A percentile compares a stretch with the other conserved stretches of the same genome.
phyloP scores from a whole-genome alignment of 2,888 invertebrate genomes.

The Uloborus plumipes region DNA sequence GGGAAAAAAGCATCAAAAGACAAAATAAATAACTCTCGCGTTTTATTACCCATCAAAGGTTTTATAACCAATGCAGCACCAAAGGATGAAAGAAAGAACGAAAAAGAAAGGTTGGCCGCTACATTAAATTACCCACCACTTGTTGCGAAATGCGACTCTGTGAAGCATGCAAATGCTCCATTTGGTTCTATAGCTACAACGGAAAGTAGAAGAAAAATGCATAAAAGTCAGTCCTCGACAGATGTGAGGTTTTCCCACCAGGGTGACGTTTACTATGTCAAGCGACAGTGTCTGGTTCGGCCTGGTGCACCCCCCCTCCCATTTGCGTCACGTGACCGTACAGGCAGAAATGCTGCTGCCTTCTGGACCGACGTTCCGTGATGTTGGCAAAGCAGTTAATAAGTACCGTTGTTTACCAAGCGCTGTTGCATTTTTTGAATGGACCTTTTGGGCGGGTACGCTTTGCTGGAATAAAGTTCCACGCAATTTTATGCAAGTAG shows the following conservation, averaged over 20 bases:
- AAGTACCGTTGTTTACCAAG: constrained; percentile 46
- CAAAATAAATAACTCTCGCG: too few relatives aligned
- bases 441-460: too few relatives aligned
- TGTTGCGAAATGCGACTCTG: constrained; percentile 14
- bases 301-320: constrained; percentile 4
- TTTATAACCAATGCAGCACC: too few relatives aligned
- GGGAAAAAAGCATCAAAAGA: too few relatives aligned
- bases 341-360: constrained; percentile 32
- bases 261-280: constrained; percentile 33
- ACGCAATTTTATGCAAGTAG: too few relatives aligned
- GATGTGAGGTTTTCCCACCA: constrained; percentile 48
- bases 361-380: constrained; percentile 37
- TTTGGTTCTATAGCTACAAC: constrained; percentile 17
- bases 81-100: too few relatives aligned
- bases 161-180: constrained; percentile 49
- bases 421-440: background rate
- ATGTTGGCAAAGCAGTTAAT: constrained; percentile 47
- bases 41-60: too few relatives aligned
- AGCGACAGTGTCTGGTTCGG: constrained; percentile 21
- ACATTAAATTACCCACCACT: constrained; percentile 9
- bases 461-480: too few relatives aligned
- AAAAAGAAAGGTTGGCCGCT: too few relatives aligned
- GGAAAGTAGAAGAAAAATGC: background rate
- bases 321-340: background rate
- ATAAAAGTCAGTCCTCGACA: constrained; percentile 9